Percentiles rank a stretch among this genome's conserved stretches.
Conservation (phyloP, 1,140 invertebrate species). For the Zaprionus inermis region DNA sequence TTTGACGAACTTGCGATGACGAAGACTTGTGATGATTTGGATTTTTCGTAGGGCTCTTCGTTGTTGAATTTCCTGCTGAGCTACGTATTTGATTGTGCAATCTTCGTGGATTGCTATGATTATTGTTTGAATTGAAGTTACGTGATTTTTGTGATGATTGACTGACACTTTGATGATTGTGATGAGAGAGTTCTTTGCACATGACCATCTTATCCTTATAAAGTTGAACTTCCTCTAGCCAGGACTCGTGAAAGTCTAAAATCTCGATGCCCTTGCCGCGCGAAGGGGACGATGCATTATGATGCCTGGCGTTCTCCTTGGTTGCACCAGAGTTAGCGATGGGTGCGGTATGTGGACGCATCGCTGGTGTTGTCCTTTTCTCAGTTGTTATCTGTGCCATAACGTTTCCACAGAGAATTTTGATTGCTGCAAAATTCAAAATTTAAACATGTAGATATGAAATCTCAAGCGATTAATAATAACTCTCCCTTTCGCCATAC, state of each 20-base stretch:
- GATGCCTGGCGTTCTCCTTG: slow-evolving; percentile 49
- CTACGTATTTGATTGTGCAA: slow-evolving; percentile 15
- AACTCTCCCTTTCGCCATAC: neutral
- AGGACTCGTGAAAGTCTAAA: slow-evolving; percentile 80
- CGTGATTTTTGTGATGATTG: slow-evolving; percentile 35
- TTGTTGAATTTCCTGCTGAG: neutral
- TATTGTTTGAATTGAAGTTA: slow-evolving; percentile 5
- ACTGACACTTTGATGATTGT: slow-evolving; percentile 57
- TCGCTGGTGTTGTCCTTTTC: slow-evolving; percentile 61
- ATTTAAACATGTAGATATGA: neutral
- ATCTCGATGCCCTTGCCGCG: slow-evolving; percentile 77
- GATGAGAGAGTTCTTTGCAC: slow-evolving; percentile 63
- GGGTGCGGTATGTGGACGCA: slow-evolving; percentile 40
- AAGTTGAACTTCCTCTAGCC: slow-evolving; percentile 79
- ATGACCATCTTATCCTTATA: slow-evolving; percentile 76
- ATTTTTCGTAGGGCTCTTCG: neutral
- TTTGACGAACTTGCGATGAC: slow-evolving; percentile 35
- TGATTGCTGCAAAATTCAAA: slow-evolving; percentile 42
- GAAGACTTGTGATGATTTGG: slow-evolving; percentile 43
- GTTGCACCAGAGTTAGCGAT: slow-evolving; percentile 30
- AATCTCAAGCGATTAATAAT: slow-evolving; percentile 11
- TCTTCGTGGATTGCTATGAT: neutral
- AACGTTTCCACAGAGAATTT: slow-evolving; percentile 71
- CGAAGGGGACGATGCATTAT: slow-evolving; percentile 11
- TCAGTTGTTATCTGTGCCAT: slow-evolving; percentile 83